Conservation (phyloP, 2,113 vertebrate genomes). For the Panurus biarmicus region DNA sequence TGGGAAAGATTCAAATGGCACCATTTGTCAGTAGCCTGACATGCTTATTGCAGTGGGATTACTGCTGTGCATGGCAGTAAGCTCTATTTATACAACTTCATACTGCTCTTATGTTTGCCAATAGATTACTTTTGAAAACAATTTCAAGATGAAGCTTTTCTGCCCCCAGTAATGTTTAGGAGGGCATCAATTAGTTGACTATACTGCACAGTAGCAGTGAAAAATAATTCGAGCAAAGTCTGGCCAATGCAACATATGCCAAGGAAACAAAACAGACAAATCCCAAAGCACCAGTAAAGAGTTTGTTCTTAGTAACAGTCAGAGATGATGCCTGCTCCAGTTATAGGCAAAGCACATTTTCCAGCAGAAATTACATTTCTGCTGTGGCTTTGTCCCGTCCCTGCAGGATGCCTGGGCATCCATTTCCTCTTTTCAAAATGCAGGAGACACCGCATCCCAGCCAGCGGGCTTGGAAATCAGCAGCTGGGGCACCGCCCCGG, state of each 20-base stretch:
- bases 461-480: neutral
- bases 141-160: neutral
- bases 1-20: neutral
- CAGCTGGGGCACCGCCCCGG: neutral
- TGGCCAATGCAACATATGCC: neutral
- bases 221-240: neutral
- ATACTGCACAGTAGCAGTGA: neutral
- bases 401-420: slow-evolving; percentile 20
- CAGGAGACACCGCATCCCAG: neutral
- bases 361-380: slow-evolving; percentile 3
- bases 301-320: neutral
- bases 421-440: neutral
- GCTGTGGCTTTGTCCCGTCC: neutral
- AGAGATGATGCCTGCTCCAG: neutral
- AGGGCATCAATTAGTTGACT: neutral
- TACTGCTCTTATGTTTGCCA: neutral
- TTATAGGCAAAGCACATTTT: neutral
- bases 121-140: neutral
- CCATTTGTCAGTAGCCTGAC: neutral
- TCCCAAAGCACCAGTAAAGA: neutral
- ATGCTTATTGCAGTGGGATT: neutral
- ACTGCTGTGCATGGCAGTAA: neutral
- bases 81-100: neutral
- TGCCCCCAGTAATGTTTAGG: neutral
- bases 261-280: neutral